Base-by-base conservation (phyloP, 2,797 vertebrate species). In the Coregonus sp. region DNA sequence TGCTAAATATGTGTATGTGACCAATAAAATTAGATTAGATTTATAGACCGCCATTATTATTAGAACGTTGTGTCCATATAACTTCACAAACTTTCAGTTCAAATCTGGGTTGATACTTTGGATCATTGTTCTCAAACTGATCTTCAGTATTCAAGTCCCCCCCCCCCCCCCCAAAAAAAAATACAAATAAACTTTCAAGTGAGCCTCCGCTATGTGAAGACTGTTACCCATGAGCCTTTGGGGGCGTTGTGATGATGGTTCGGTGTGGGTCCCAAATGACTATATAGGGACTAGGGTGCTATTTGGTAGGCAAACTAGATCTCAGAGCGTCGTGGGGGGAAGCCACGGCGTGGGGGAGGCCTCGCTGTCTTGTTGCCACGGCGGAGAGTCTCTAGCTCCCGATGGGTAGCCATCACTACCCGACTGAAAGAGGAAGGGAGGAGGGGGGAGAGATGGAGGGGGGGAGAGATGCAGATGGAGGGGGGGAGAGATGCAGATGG, bases 401-500 rank as follows among this genome's bases (percentile, higher is more conserved):
- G 92, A 37, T 95, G 93, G 25, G 93, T 74, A 0, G 86, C 91
- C 96, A 97, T 97, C 14, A 96, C 91, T 25, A 88, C 89, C 12
- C 91, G 94, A 86, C 97, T 98, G 76, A 7, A 82, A 78, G 56
- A 50, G 81, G 66, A 81, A 51, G 4, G 25, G 37, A 47, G 5
- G 40, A 18, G 15, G n/a, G 20, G n/a, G 4, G 59, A 40, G 40
- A 40, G 40, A 40, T 9, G 40, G 40, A 40, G 7, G 7, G 40
- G 40, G 40, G 9, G 9, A 11, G 40, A 31, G 4, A 29, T 25
- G 9, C 12, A 25, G 25, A 25, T 25, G 9, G 37, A 7, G 37
- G 37, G 40, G 9, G 7, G 40, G 9, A 47, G 40, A 31, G 4
- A 29, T 25, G 9, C 12, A 29, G 12, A 31, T 31, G 31, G 25